Percentiles rank a stretch among this genome's conserved stretches.
Conservation (phyloP, 2,888 invertebrate species). For the Campoplex capitator region DNA sequence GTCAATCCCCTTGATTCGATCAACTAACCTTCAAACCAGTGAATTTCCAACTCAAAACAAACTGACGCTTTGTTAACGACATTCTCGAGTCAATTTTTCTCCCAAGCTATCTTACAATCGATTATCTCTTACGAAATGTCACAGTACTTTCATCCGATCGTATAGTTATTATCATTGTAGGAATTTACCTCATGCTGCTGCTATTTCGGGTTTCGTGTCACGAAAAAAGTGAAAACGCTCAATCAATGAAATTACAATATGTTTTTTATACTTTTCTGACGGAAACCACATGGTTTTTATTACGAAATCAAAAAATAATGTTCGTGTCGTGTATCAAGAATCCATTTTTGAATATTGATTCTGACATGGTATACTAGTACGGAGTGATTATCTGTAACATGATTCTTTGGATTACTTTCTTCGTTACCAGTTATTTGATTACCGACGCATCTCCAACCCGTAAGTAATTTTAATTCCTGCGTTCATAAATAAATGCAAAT, state of each 20-base stretch:
- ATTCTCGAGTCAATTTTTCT: neutral
- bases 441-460: slow-evolving; percentile 39
- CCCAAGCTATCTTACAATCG: neutral
- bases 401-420: slow-evolving; percentile 55
- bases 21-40: slow-evolving; percentile 6
- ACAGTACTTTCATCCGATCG: neutral
- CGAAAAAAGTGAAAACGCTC: neutral
- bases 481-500: too few relatives aligned
- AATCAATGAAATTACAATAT: slow-evolving; percentile 34
- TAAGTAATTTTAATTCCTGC: slow-evolving; percentile 29
- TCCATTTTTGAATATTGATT: slow-evolving; percentile 2
- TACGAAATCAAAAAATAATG: slow-evolving; percentile 41
- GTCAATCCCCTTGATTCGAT: neutral
- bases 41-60: neutral
- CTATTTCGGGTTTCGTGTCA: neutral
- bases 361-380: slow-evolving; percentile 16
- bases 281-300: slow-evolving; percentile 34
- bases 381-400: slow-evolving; percentile 46
- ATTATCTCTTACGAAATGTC: neutral
- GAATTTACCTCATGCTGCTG: neutral
- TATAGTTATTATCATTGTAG: neutral
- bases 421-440: slow-evolving; percentile 32
- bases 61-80: neutral
- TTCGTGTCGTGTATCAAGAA: neutral
- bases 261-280: slow-evolving; percentile 30